Evolutionary conservation across 2,888 invertebrate species (phyloP), one percentile per base, ranked within the genome.

Genomic region (Eupithecia abbreviata): DNA sequence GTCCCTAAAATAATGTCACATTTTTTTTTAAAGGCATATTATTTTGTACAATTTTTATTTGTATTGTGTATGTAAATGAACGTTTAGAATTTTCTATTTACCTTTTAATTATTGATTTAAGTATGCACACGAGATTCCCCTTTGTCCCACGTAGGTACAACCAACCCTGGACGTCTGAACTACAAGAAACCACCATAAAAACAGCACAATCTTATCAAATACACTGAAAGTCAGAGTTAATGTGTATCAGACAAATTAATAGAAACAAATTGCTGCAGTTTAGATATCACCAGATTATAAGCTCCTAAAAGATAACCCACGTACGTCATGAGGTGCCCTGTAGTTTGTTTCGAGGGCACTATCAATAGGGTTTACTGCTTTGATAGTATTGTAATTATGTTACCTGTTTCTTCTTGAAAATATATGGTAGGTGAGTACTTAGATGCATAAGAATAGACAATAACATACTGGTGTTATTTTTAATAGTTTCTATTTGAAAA

Each of bases 141-240:
- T 58, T 58, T 18, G 7, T 18, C n/a, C n/a, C 7, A 58, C n/a
- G 58, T 9, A 51, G n/a, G 1, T 18, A 10, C 58, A 62, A 30
- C 10, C 1, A 62, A 62, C 62, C 10, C 18, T 18, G 10, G n/a
- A n/a, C 55, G 6, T 55, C 7, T 58, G 18, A 42, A n/a, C 15
- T 55, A 15, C n/a, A 18, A 30, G 7, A 68, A 45, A 9, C n/a
- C 41, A 47, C 30, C 82, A 75, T 78, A 74, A 82, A 81, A 79
- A 78, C 73, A 79, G 62, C 30, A 9, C 77, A 80, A 82, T 82
- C 81, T 82, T 80, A 81, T 82, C 82, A 73, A 30, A 74, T 65
- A 78, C 79, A 79, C 69, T 81, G 79, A 81, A 79, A 81, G 82
- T 81, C 82, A 77, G 73, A 67, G 66, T 79, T n/a, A 77, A 82